Percentiles rank a stretch among this genome's conserved stretches.
Evolutionary conservation across 1,140 invertebrate genomes (phyloP).

Genomic region (Forficula auricularia): DNA sequence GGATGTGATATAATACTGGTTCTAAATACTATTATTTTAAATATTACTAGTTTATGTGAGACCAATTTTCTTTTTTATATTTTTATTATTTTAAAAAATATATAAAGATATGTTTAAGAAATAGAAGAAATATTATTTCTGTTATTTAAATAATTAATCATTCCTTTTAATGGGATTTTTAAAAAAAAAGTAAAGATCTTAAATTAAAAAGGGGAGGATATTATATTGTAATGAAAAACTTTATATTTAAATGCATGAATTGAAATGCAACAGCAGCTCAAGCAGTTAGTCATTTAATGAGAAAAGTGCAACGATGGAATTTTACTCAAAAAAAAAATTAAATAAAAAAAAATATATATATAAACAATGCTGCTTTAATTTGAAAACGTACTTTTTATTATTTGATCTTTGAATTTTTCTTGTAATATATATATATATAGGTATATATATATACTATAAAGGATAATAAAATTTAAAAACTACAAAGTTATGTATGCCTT

Average conservation of each 20-base stretch:
- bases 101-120: neutral
- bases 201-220: neutral
- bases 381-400: slow-evolving; percentile 15
- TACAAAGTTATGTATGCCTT: slow-evolving; percentile 14
- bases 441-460: slow-evolving; percentile 18
- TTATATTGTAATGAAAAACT: neutral
- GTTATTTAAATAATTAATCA: neutral
- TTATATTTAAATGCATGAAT: neutral
- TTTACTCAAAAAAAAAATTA: neutral
- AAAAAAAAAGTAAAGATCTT: neutral
- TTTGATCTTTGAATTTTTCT: slow-evolving; percentile 11
- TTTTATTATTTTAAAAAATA: neutral
- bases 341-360: slow-evolving; percentile 8
- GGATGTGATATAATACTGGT: too few species aligned
- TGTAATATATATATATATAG: slow-evolving; percentile 4
- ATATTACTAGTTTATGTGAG: neutral
- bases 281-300: neutral
- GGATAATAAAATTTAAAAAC: slow-evolving; percentile 18
- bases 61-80: slow-evolving; percentile 2
- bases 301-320: neutral
- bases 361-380: slow-evolving; percentile 14
- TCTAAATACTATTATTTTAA: neutral
- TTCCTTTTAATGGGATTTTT: neutral
- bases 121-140: too few species aligned
- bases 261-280: neutral